Evolutionary conservation across 2,888 invertebrate genomes (phyloP).

Genomic region (Drosophila prolongata): DNA sequence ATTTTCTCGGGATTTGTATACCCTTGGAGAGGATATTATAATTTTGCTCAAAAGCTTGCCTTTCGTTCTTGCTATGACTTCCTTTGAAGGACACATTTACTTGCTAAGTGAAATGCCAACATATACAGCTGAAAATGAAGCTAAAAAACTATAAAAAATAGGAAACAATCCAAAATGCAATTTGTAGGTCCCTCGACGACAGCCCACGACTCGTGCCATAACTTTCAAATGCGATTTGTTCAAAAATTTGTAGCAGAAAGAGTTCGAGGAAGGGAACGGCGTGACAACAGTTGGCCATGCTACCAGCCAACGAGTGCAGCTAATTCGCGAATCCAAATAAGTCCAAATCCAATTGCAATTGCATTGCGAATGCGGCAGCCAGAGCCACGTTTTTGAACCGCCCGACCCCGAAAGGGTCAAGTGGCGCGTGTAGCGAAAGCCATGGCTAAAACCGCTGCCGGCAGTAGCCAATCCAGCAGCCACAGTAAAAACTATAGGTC

Average conservation of each 20-base stretch:
- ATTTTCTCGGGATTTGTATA: too few relatives aligned
- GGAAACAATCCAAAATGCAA: constrained; percentile 40
- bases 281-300: constrained; percentile 65
- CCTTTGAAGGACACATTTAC: too few relatives aligned
- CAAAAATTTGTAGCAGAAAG: constrained; percentile 57
- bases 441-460: constrained; percentile 49
- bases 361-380: constrained; percentile 53
- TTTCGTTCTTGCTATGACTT: too few relatives aligned
- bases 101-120: background rate
- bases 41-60: too few relatives aligned
- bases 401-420: constrained; percentile 79
- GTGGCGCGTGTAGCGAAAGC: constrained; percentile 81
- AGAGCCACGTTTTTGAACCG: constrained; percentile 81
- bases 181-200: constrained; percentile 49
- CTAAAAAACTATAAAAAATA: background rate
- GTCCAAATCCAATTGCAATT: constrained; percentile 52
- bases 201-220: constrained; percentile 46
- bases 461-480: constrained; percentile 19
- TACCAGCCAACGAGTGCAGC: constrained; percentile 44
- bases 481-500: too few relatives aligned
- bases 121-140: background rate
- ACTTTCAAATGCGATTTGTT: constrained; percentile 73
- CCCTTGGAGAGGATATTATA: too few relatives aligned
- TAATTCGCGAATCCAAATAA: constrained; percentile 25
- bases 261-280: constrained; percentile 27